Evolutionary conservation across 2,797 vertebrate genomes (phyloP), one percentile per base, ranked within the genome.

Genomic region (Bradypodion pumilum): DNA sequence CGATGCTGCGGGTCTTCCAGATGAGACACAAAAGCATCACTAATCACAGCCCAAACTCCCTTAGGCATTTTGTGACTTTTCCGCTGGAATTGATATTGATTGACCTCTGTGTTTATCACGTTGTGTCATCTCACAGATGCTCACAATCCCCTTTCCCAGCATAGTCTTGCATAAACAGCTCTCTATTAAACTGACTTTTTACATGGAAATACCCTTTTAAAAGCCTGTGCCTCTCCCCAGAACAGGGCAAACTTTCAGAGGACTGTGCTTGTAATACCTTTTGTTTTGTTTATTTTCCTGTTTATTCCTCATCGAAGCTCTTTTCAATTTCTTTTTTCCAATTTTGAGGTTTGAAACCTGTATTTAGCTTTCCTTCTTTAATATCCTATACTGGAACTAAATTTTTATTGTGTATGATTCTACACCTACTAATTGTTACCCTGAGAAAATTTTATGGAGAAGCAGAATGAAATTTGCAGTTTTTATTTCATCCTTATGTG

Each of bases 381-480:
- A 42, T 77, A 81, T 82, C 70, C 25, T 15, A 3, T 16, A 1
- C 74, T 37, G 40, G 68, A 37, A 29, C 13, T 35, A 72, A 56
- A 46, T 52, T 52, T 44, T 68, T 74, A 85, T 29, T 74, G 37
- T 56, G 37, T 69, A 77, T 3, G 52, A 74, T 86, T 85, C 66
- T 76, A 40, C 16, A 29, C 29, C 62, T 49, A 32, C 46, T 82
- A 35, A 75, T 80, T 84, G 49, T 62, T 86, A 40, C n/a, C 42
- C 46, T 78, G 70, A 85, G 59, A 62, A 40, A 19, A 75, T 7
- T 32, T 85, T 66, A 86, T 78, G 46, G 81, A 80, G 56, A 52
- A 82, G 2, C n/a, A 75, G 75, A 75, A 40, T 9, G 2, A 56
- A 80, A 56, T 25, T 59, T 42, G 37, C 29, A 0, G 29, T 82